Base-by-base conservation (phyloP, 2,113 vertebrate genomes). In the Athene cunicularia region DNA sequence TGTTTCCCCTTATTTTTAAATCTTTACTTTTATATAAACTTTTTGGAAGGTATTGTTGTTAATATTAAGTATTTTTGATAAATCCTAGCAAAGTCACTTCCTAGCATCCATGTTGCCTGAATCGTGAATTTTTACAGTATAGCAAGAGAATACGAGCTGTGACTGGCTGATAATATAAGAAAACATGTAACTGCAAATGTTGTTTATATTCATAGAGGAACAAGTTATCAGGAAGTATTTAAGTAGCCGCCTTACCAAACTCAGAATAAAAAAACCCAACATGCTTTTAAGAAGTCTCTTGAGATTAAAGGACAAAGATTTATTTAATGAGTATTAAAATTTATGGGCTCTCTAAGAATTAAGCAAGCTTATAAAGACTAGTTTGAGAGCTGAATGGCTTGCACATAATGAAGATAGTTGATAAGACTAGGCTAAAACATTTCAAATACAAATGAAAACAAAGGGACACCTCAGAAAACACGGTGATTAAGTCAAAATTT, bases 311-410 rank as follows among this genome's bases (percentile, higher is more conserved):
- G 84, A 94, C 80, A 72, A 63, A 88, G 90, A 94, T 87, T 79
- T 95, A 90, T 96, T 89, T 95, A 96, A 95, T 66, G 81, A 93
- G 74, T 56, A 81, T 89, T 95, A 85, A 90, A 94, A 91, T 88
- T 86, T 85, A 92, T 50, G 71, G 88, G 64, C 27, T 93, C 39
- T 93, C 81, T 82, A 92, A 94, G 90, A 96, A 94, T 86, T 90
- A 96, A 83, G 63, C 50, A 80, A 70, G 85, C 71, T 88, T 83
- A 88, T 66, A 76, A 90, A 88, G 75, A 90, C 85, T 86, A 62
- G 77, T 96, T 73, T 88, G 93, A 94, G 85, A 94, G 71, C 85
- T 80, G 90, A 97, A 96, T 68, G 74, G 56, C 75, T 97, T 94
- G 92, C 72, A 80, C 41, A 63, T 83, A 94, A 94, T 55, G 80